Evolutionary conservation across 2,888 invertebrate genomes (phyloP).

Genomic region (Mythimna pallens): DNA sequence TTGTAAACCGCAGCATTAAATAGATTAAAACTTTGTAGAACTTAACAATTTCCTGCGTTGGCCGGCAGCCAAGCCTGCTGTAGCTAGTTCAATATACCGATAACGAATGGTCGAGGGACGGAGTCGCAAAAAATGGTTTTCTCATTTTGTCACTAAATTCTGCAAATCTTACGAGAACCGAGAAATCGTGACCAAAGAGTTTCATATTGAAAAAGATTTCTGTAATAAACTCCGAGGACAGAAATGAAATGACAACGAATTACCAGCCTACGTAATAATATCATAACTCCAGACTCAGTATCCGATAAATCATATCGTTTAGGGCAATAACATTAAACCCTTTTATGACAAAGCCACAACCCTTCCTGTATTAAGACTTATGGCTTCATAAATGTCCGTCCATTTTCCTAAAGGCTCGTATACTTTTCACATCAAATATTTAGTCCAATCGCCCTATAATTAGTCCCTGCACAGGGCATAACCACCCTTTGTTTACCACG

Average conservation of each 20-base stretch:
- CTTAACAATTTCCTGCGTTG: conserved; percentile 48
- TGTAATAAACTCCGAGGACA: not conserved
- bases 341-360: conserved; percentile 38
- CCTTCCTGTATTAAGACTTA: conserved; percentile 41
- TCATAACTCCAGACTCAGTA: conserved; percentile 7
- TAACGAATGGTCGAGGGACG: conserved; percentile 36
- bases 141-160: conserved; percentile 14
- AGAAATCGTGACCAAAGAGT: not conserved
- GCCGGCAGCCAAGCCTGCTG: conserved; percentile 47
- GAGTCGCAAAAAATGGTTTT: conserved; percentile 19
- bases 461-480: conserved; percentile 55
- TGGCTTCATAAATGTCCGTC: conserved; percentile 40
- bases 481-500: conserved; percentile 63
- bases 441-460: conserved; percentile 58
- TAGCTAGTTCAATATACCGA: conserved; percentile 41
- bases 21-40: conserved; percentile 58
- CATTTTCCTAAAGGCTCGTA: conserved; percentile 40
- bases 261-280: conserved; percentile 18
- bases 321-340: conserved; percentile 37
- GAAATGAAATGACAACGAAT: not conserved
- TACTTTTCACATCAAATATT: conserved; percentile 64
- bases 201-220: not conserved
- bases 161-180: not conserved
- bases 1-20: conserved; percentile 40
- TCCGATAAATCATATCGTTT: conserved; percentile 29